Base-by-base conservation (phyloP, 1,140 invertebrate species). In the Cyrtorhinus lividipennis region DNA sequence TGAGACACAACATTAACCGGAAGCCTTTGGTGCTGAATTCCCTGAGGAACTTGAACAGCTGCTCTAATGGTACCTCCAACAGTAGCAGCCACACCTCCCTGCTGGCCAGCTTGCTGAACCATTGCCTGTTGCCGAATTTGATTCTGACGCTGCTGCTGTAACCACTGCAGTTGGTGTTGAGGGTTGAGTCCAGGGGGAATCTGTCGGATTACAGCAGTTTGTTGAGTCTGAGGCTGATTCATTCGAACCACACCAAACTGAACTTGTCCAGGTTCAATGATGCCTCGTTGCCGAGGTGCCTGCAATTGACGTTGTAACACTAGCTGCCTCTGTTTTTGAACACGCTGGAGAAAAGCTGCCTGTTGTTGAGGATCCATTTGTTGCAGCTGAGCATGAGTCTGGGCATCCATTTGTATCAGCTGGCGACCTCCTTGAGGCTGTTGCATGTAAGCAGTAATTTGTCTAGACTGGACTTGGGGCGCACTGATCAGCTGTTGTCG, bases 341-440 rank as follows among this genome's bases (percentile, higher is more conserved):
- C 73, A 68, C 86, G 86, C 3, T 86, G 81, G 0, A 90, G 82
- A 68, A 88, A 89, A 69, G 87, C 78, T 1, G 84, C 83, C 25
- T 85, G 76, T 66, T 90, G 86, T 61, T 85, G 80, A 0, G 85
- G 84, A 69, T 87, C 84, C 80, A 90, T 82, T 62, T 88, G 85
- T 68, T 90, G 86, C 24, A 89, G 72, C 65, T 90, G 85, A n/a
- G 86, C 84, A 69, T 89, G 86, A 2, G 86, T 87, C 65, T 87
- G 84, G 3, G 84, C 84, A 69, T 88, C 87, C 61, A 88, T 72
- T 58, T 86, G 86, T 60, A 88, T 90, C 30, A 83, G 75, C 66
- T 88, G 85, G 59, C 80, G 38, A 30, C 62, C 61, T 46, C 64
- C 64, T 57, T 71, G 70, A 26, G 73, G 69, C 60, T 74, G 75